phyloP scores from a whole-genome alignment of 2,888 invertebrate species.

The Xestia sexstrigata region DNA sequence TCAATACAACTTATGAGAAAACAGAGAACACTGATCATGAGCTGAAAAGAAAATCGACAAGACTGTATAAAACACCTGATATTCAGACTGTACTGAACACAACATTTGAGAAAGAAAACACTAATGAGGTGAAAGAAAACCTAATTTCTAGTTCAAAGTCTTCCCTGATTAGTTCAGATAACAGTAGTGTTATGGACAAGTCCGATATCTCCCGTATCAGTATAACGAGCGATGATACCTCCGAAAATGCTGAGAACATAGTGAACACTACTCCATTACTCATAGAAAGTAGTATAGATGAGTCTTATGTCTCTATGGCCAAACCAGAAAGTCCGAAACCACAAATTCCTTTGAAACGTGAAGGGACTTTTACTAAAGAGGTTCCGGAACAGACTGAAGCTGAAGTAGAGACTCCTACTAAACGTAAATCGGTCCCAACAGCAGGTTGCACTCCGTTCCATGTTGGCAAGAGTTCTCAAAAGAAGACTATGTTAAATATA shows the following conservation, averaged over 20 bases:
- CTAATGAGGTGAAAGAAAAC: slow-evolving; percentile 13
- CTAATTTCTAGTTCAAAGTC: slow-evolving; percentile 72
- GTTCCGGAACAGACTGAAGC: slow-evolving; percentile 64
- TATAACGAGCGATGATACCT: slow-evolving; percentile 84
- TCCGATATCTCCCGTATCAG: slow-evolving; percentile 78
- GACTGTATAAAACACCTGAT: slow-evolving; percentile 24
- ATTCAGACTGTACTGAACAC: slow-evolving; percentile 66
- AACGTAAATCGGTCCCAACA: slow-evolving; percentile 73
- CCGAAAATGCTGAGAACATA: slow-evolving; percentile 79
- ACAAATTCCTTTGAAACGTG: slow-evolving; percentile 78
- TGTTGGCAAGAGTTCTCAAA: slow-evolving; percentile 70
- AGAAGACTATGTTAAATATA: slow-evolving; percentile 78
- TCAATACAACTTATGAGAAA: slow-evolving; percentile 72
- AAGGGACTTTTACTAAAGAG: slow-evolving; percentile 87
- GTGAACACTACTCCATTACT: slow-evolving; percentile 81
- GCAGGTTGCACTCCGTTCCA: slow-evolving; percentile 85
- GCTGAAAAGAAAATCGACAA: slow-evolving; percentile 29
- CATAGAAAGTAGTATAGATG: slow-evolving; percentile 84
- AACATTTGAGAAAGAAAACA: slow-evolving; percentile 75
- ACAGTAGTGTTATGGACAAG: slow-evolving; percentile 76
- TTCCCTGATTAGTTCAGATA: slow-evolving; percentile 79
- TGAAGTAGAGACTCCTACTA: slow-evolving; percentile 72
- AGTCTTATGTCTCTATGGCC: slow-evolving; percentile 64
- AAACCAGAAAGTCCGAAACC: slow-evolving; percentile 43
- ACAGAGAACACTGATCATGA: neutral